Evolutionary conservation across 2,888 invertebrate genomes (phyloP), one percentile per base, ranked within the genome.

Genomic region (Leucophora obtusa): DNA sequence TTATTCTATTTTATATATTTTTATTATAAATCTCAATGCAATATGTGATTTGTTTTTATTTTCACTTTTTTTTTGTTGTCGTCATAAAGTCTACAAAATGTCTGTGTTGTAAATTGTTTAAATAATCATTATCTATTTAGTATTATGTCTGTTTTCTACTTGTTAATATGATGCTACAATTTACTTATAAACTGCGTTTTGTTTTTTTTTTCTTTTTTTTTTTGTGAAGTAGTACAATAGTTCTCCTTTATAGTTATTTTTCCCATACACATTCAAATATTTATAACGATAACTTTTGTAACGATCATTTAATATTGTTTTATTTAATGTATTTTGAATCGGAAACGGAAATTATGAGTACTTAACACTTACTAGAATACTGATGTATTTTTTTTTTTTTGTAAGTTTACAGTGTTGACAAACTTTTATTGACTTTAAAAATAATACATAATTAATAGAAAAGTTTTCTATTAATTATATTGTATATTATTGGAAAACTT

Each of bases 71-170:
- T 17, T 33, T 59, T 71, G 60, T 60, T 81, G 80, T 81, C 80
- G 80, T 81, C 80, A 76, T 33, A 68, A 24, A 69, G 80, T 81
- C 80, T 81, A 81, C 69, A 81, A 76, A 76, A 73, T 73, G 80
- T 81, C 80, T 81, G 73, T 76, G 80, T 50, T 65, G 76, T 76
- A 76, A 81, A 81, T 81, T 81, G 59, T 76, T 80, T 81, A 81
- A 80, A 76, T 68, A 76, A 76, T 65, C 68, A 80, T 81, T 76
- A 69, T 73, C 73, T 73, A 81, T 73, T 81, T 76, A 81, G 21
- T 14, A 60, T 33, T 62, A 68, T 62, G 60, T 60, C 28, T 28
- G 28, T 28, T 28, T 28, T 7, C 6, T 10, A 54, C 38, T 65
- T 54, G n/a, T 47, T 71, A 66, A 53, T 43, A 28, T 56, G 14